Base-by-base conservation (phyloP, 2,113 vertebrate species). In the Rafetus swinhoei region DNA sequence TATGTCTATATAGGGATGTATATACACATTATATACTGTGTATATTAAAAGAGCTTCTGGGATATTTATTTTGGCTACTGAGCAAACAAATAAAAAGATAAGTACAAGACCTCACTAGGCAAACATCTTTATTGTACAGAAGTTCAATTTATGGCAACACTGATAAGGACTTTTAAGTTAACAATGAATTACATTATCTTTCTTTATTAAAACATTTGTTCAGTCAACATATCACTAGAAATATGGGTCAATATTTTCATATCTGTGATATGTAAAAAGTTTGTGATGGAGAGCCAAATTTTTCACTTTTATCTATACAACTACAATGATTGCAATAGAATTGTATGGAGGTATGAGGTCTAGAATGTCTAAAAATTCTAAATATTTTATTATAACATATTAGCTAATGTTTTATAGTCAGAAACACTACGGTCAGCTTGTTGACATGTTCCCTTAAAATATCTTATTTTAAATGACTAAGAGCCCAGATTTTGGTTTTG, bases 161-260 rank as follows among this genome's bases (percentile, higher is more conserved):
- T 32, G 82, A 89, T 91, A 90, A 0, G 0, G 0, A 22, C 84
- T 81, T 93, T 88, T 85, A 88, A 84, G 45, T 53, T 79, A 77
- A 82, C 60, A 84, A 69, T 59, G 86, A 90, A 93, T 35, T 19
- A 82, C 77, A 92, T 97, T 92, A 95, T 95, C 91, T 95, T 74
- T 59, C 90, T 74, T 87, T 74, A 50, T 50, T 53, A 82, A 94
- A 94, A 0, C 32, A 4, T 60, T 93, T 96, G 92, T 96, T 95
- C 95, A 89, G 83, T 92, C 59, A 93, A 83, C 80, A 2, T 89
- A 69, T 89, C 65, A 4, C 84, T 55, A 77, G 27, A 86, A 86
- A 79, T 29, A 55, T 7, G 25, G 2, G 54, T 93, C 93, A 95
- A 45, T 92, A 93, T 88, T 95, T 94, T 86, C 82, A 84, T 79